phyloP scores from a whole-genome alignment of 2,888 invertebrate species.

The Meghimatium bilineatum region DNA sequence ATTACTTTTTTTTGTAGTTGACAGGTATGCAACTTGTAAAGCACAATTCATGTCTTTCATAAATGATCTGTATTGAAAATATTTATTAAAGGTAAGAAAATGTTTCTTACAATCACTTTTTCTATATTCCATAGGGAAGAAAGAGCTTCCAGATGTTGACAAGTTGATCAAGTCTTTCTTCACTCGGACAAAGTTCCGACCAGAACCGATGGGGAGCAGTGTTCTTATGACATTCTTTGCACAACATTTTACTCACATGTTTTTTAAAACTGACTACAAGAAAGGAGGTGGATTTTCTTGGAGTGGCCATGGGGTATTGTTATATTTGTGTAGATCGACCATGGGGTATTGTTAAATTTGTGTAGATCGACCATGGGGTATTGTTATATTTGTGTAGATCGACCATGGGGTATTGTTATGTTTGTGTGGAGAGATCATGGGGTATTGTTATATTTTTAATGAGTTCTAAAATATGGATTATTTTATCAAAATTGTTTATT shows the following conservation, averaged over 20 bases:
- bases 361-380: constrained; percentile 77
- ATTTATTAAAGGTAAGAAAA: too few relatives aligned
- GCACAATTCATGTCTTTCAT: too few relatives aligned
- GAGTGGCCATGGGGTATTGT: constrained; percentile 77
- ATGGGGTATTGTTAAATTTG: too few relatives aligned
- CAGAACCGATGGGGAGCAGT: constrained; percentile 76
- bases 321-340: too few relatives aligned
- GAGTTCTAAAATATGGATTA: too few relatives aligned
- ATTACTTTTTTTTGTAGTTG: too few relatives aligned
- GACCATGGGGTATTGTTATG: too few relatives aligned
- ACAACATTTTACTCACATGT: constrained; percentile 78
- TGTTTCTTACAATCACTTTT: not conserved
- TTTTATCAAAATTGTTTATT: too few relatives aligned
- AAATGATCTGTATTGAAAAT: too few relatives aligned
- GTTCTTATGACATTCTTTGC: constrained; percentile 77
- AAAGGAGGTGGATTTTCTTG: constrained; percentile 74
- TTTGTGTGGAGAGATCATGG: constrained; percentile 76
- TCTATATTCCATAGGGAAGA: constrained; percentile 58
- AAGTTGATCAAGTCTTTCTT: constrained; percentile 74
- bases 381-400: too few relatives aligned
- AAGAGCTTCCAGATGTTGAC: constrained; percentile 66
- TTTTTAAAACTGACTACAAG: constrained; percentile 77
- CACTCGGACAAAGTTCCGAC: constrained; percentile 73
- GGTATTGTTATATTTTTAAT: too few relatives aligned
- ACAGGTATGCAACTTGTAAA: too few relatives aligned